Evolutionary conservation across 2,888 invertebrate species (phyloP), one percentile per base, ranked within the genome.

Genomic region (Junonia oenone): DNA sequence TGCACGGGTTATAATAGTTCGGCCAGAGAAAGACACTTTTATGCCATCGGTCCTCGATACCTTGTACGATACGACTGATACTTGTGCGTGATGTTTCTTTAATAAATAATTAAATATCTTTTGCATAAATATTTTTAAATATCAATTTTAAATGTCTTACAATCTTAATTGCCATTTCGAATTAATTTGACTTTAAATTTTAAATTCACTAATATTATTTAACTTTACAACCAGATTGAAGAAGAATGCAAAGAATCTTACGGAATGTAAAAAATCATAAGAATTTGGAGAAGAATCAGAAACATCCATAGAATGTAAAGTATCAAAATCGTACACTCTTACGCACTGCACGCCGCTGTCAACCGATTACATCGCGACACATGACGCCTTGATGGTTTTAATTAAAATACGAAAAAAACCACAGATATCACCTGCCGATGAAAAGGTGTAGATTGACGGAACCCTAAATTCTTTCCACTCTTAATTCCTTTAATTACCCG

Each of bases 401-500:
- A 76, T 82, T 79, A 80, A 81, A 80, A 76, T 75, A 78, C 76
- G 74, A 40, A 75, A 59, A 56, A 71, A 73, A 76, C 67, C 62
- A 54, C 68, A 63, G 72, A 76, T 73, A 76, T 80, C 88, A 88
- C 88, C 88, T 89, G 87, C 81, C 82, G 81, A 77, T 75, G 70
- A 58, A 74, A 86, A 86, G 87, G 87, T 87, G 88, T 82, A 81
- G 81, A 81, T 85, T 81, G 77, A 76, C 71, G 64, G 69, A 73
- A 72, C 81, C 83, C 81, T 78, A 82, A 86, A 83, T 80, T 81
- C 70, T 66, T 67, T 69, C 74, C 55, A 55, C 51, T 59, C 55
- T 60, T 45, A 62, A 69, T 68, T 68, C 70, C 68, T 74, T 75
- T 74, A 75, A 76, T 74, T 71, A 68, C 61, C 59, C 46, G 45